Percentiles rank a stretch among this genome's conserved stretches.
These are phyloP conservation scores for Agrenia bidenticulata DNA, from an alignment of 2,888 invertebrate genomes.

Conservation along the genomic window DNA sequence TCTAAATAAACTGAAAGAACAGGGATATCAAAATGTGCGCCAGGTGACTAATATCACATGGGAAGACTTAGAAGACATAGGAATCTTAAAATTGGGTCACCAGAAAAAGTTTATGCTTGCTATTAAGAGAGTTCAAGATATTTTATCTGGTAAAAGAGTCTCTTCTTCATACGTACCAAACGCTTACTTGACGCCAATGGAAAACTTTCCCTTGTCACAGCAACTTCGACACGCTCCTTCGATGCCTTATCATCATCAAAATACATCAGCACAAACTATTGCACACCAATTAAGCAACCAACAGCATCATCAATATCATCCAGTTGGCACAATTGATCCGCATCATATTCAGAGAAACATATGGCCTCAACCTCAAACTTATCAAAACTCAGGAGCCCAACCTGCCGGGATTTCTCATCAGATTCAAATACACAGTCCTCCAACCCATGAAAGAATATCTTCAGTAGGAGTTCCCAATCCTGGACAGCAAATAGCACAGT, in stretches of 20 bases:
- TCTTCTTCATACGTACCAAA: slow-evolving; percentile 16
- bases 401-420: slow-evolving; percentile 37
- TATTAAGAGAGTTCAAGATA: slow-evolving; percentile 93
- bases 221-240: not conserved
- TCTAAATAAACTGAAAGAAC: slow-evolving; percentile 81
- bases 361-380: not conserved
- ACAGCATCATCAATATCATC: slow-evolving; percentile 13
- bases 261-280: not conserved
- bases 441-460: not conserved
- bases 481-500: slow-evolving; percentile 24
- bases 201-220: slow-evolving; percentile 15
- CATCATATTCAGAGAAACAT: slow-evolving; percentile 1
- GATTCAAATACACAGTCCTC: slow-evolving; percentile 45
- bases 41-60: slow-evolving; percentile 84
- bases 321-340: not conserved
- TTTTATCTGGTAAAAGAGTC: slow-evolving; percentile 73
- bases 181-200: slow-evolving; percentile 40
- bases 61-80: slow-evolving; percentile 99
- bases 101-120: slow-evolving; percentile 97
- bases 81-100: slow-evolving; percentile 89
- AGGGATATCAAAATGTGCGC: slow-evolving; percentile 85
- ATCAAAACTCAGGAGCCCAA: not conserved
- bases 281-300: slow-evolving; percentile 6
- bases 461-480: not conserved
- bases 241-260: not conserved